A percentile compares a stretch with the other conserved stretches of the same genome.
Conservation (phyloP, 35 echinoderm and acorn worm genomes). For the Eucidaris tribuloides region DNA sequence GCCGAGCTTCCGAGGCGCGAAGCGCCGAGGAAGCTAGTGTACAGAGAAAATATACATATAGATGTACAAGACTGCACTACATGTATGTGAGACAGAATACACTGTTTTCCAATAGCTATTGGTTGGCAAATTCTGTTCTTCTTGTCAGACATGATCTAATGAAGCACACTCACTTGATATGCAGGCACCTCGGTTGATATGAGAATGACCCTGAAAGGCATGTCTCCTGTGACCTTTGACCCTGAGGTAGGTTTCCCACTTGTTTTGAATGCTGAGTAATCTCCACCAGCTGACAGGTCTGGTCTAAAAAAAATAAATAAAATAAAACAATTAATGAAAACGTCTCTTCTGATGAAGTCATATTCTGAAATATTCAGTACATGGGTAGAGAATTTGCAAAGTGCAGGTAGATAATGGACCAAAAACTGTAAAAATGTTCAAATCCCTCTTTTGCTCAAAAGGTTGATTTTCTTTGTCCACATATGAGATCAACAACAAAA, state of each 20-base stretch:
- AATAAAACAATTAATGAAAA: neutral
- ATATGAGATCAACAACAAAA: too few species aligned
- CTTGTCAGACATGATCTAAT: too few species aligned
- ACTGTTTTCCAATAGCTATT: too few species aligned
- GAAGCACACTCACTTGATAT: slow-evolving; percentile 59
- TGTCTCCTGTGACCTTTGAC: slow-evolving; percentile 17
- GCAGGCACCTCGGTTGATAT: slow-evolving; percentile 79
- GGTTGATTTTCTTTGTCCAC: too few species aligned
- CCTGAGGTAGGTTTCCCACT: neutral
- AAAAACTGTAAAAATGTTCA: neutral
- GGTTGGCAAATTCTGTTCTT: too few species aligned
- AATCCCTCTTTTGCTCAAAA: neutral
- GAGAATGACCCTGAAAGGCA: slow-evolving; percentile 46
- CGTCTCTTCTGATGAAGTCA: neutral
- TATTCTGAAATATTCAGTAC: neutral
- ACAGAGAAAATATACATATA: too few species aligned
- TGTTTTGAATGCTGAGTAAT: slow-evolving; percentile 32
- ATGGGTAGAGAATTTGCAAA: neutral
- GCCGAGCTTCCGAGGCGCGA: too few species aligned
- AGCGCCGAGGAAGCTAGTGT: too few species aligned
- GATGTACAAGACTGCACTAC: too few species aligned
- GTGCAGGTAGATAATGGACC: neutral
- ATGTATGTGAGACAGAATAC: too few species aligned
- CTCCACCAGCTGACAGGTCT: slow-evolving; percentile 77
- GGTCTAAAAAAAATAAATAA: slow-evolving; percentile 62